These are phyloP conservation scores for Calyptomena viridis DNA, from an alignment of 2,113 vertebrate species.

Conservation along the genomic window DNA sequence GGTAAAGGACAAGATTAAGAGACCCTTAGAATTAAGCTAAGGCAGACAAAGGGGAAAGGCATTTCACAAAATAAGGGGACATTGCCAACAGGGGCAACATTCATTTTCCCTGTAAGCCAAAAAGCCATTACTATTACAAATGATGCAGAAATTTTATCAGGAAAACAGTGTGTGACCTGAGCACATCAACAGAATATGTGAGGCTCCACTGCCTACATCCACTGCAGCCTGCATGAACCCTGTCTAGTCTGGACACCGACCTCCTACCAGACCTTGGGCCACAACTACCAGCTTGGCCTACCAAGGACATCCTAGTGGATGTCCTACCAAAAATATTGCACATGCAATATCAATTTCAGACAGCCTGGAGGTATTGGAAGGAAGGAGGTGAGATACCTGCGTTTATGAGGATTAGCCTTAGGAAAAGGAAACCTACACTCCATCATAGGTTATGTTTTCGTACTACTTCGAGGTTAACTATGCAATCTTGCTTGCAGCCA, in stretches of 20 bases:
- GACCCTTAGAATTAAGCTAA: neutral
- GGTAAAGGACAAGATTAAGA: neutral
- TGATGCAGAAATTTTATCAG: neutral
- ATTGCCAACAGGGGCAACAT: neutral
- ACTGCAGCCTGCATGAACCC: neutral
- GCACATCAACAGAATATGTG: neutral
- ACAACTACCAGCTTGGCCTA: neutral
- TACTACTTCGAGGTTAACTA: neutral
- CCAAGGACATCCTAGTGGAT: neutral
- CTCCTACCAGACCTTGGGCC: neutral
- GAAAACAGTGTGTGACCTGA: neutral
- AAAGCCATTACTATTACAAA: neutral
- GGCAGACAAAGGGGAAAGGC: neutral
- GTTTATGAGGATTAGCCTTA: neutral
- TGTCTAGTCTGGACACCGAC: neutral
- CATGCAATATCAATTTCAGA: neutral
- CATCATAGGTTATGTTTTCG: neutral
- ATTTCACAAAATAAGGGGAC: neutral
- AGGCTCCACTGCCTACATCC: neutral
- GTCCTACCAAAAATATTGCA: neutral
- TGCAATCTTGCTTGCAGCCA: neutral
- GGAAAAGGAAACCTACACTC: neutral
- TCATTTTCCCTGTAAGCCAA: neutral
- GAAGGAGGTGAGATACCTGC: neutral
- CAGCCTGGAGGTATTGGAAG: neutral